Base-by-base conservation (phyloP, 1,140 invertebrate species). In the Drosophila nikananu region DNA sequence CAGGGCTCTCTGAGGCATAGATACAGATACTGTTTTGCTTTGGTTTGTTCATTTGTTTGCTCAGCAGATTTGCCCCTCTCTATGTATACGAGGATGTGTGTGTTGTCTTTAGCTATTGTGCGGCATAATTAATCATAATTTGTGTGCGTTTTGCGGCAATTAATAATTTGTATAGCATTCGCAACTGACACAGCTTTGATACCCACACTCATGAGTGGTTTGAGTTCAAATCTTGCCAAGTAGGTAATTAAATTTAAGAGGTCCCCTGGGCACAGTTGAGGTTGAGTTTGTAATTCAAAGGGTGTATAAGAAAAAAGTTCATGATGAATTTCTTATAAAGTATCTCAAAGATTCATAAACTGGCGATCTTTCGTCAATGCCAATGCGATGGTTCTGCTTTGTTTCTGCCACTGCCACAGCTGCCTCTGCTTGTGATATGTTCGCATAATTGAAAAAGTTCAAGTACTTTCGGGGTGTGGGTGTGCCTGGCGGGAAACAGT, bases 121-220 rank as follows among this genome's bases (percentile, higher is more conserved):
- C 32, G 59, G 48, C 77, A 84, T 90, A 87, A 87, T 87, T 87
- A 89, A 87, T 87, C 81, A 89, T 80, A 89, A 89, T 87, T 87
- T 87, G 84, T 81, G 81, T 81, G 68, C 65, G 77, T 78, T 89
- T 78, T 84, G 86, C 65, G 81, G 84, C 86, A 89, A 87, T 87
- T 87, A 89, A 87, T 89, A 89, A 84, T 89, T 83, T 84, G 74
- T 89, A 67, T 83, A 57, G 67, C 49, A 83, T 63, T 77, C 80
- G 48, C 75, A 77, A 68, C 74, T 63, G 72, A 66, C 65, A 46
- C 67, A 74, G 65, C 71, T 65, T 72, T 72, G 59, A 78, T 59
- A 61, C 32, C 35, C 41, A 35, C 41, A 41, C 42, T 55, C 68
- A 63, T 42, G 23, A 78, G 64, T 51, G 75, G 75, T 68, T 68